phyloP scores from a whole-genome alignment of 2,113 vertebrate species.

The human (Homo sapiens) region GRCh38 chr7:90243001-90243500 shows the following conservation, averaged over 20 bases:
- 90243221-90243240: background rate
- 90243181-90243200: background rate
- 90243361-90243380: background rate
- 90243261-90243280: background rate
- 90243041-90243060: background rate
- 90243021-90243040: background rate
- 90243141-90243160: background rate
- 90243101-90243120: background rate
- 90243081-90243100: background rate
- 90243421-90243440: background rate
- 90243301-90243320: background rate
- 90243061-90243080: background rate
- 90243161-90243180: background rate
- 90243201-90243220: background rate
- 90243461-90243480: background rate
- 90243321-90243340: background rate
- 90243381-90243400: background rate
- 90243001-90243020: background rate
- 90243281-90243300: background rate
- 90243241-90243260: background rate
- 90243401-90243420: background rate
- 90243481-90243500: background rate
- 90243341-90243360: slow-evolving; percentile 15
- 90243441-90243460: background rate
- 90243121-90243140: background rate